Evolutionary conservation across 2,888 invertebrate species (phyloP), one percentile per base, ranked within the genome.

Genomic region (Hypomecis punctinalis): DNA sequence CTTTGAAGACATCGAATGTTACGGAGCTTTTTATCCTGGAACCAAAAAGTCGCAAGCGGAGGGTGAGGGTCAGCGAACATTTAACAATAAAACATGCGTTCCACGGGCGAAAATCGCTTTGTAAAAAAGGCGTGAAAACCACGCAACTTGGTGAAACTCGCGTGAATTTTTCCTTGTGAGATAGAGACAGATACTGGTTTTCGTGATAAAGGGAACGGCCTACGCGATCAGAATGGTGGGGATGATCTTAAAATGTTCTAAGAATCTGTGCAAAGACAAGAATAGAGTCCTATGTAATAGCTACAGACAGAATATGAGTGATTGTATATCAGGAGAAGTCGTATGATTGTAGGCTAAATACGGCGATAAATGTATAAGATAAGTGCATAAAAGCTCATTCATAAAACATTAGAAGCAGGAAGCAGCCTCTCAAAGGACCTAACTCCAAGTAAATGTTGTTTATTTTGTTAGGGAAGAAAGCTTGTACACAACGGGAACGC

Each of bases 401-500:
- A 91, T 91, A 91, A 91, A 86, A 90, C 91, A 91, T 91, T 80
- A 85, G 84, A 74, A 76, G 76, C 77, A 78, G 81, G 84, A 76
- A 80, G 83, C 83, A 84, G 80, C 73, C 81, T 90, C 89, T 91
- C 90, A 91, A 91, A 92, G 91, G 89, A 90, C 84, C 82, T 83
- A 87, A 89, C 88, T 91, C 84, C 85, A 85, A 89, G 91, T 88
- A 89, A 89, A 90, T 86, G 89, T 90, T 90, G 88, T 93, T 93
- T 93, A 92, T 91, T 93, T 91, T 89, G 91, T 91, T 92, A 88
- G 77, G 79, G 80, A 90, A 91, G 91, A 92, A 91, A 91, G 90
- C 86, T 82, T 88, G 90, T 85, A 85, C 84, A 91, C 89, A 87
- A 86, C 86, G 83, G 76, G 86, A 84, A 85, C 86, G 87, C 91